A percentile compares a stretch with the other conserved stretches of the same genome.
Evolutionary conservation across 2,113 vertebrate species (phyloP).

Genomic region (Ascaphus truei): DNA sequence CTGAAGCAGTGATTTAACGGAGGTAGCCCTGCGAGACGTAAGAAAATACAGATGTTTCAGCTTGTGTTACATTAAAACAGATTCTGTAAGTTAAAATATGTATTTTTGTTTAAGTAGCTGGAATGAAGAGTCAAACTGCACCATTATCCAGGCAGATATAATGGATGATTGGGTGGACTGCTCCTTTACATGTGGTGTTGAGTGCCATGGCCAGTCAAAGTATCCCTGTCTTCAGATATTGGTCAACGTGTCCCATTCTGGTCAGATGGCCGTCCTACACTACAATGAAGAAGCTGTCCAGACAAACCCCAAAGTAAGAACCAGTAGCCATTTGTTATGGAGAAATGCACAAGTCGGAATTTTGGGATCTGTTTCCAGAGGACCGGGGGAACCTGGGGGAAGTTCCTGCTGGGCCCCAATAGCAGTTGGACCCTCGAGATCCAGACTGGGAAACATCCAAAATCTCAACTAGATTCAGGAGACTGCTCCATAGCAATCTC

Average conservation of each 20-base stretch:
- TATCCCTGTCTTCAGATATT: conserved; percentile 65
- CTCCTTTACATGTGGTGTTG: conserved; percentile 39
- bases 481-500: no score
- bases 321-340: neutral
- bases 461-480: no score
- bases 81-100: neutral
- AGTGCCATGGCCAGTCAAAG: conserved; percentile 48
- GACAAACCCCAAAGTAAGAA: conserved; percentile 59
- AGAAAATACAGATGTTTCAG: no score
- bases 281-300: conserved; percentile 66
- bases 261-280: conserved; percentile 55
- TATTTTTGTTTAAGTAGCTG: conserved; percentile 54
- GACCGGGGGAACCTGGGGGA: neutral
- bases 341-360: no score
- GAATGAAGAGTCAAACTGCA: conserved; percentile 62
- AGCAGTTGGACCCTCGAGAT: no score
- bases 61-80: no score
- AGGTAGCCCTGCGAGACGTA: no score
- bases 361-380: neutral
- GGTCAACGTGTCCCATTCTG: conserved; percentile 58
- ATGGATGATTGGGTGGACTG: conserved; percentile 62
- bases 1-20: no score
- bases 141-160: conserved; percentile 50
- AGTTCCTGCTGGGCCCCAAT: no score
- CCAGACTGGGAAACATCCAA: no score